These are phyloP conservation scores for Dermochelys coriacea DNA, from an alignment of 2,797 vertebrate species.

Conservation along the genomic window DNA sequence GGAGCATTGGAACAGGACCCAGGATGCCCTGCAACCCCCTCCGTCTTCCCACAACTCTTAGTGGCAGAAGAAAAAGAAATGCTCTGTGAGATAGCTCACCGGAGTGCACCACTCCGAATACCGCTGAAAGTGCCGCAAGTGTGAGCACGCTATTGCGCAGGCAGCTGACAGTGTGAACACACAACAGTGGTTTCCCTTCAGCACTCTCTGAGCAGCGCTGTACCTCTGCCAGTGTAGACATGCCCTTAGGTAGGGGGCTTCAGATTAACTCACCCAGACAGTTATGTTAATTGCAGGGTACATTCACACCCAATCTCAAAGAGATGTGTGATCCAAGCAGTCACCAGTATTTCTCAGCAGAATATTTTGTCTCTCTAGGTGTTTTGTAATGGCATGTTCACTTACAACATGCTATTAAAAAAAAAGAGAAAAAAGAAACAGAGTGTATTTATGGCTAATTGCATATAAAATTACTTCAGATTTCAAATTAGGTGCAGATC, in stretches of 20 bases:
- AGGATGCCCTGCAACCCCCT: too few relatives aligned
- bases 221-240: too few relatives aligned
- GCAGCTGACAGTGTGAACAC: too few relatives aligned
- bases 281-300: not conserved
- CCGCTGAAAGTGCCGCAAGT: too few relatives aligned
- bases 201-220: too few relatives aligned
- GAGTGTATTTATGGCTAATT: not conserved
- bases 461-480: not conserved
- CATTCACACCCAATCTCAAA: not conserved
- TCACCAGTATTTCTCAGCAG: not conserved
- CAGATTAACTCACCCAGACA: not conserved
- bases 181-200: too few relatives aligned
- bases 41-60: too few relatives aligned
- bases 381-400: not conserved
- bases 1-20: too few relatives aligned
- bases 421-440: not conserved
- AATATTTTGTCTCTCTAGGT: not conserved
- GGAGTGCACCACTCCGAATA: too few relatives aligned
- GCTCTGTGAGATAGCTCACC: too few relatives aligned
- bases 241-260: not conserved
- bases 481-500: not conserved
- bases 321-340: not conserved
- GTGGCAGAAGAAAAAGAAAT: too few relatives aligned
- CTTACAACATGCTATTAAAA: not conserved
- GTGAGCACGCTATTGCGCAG: too few relatives aligned